Evolutionary conservation across 2,113 vertebrate species (phyloP), one percentile per base, ranked within the genome.

Genomic region (Clarias macrocephalus): DNA sequence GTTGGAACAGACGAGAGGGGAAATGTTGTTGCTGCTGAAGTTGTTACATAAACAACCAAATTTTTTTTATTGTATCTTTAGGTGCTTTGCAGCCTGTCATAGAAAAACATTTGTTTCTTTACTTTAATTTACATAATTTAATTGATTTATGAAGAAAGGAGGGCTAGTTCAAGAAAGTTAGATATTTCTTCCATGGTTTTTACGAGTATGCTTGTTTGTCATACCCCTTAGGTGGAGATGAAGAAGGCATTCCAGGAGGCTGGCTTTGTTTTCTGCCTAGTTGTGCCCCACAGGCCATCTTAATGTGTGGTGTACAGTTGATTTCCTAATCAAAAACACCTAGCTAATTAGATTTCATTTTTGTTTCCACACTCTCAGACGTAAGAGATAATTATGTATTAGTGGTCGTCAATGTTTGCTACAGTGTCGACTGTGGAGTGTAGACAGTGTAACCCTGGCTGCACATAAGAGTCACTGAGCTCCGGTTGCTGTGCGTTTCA

Each of bases 211-310:
- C 84, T 85, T 86, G 77, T 84, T 76, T 87, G n/a, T 91, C 91
- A 60, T 37, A 5, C 92, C 90, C 88, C 42, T 90, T 85, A 96
- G 96, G 93, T 94, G 93, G 95, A 93, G 91, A 93, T 96, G 93
- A 95, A 95, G 88, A 93, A 92, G 62, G 94, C 96, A 19, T 96
- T 96, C 90, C 96, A 96, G 91, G 94, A 95, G 91, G 94, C 94
- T 0, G 96, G 95, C 80, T 96, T 93, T 90, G 96, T 96, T 66
- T 95, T 96, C 91, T 96, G 96, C 89, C 84, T 94, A 62, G 92
- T 96, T 84, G 77, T 92, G 10, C 95, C 96, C 0, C 94, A 94
- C 82, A 87, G 91, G 82, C 96, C 95, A 62, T 92, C 91, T 87
- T 88, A 79, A 83, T 25, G 73, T 84, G 11, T 85, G 0, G 84